Base-by-base conservation (phyloP, 53 echinoderm and acorn worm species). In the Henricia sp. region DNA sequence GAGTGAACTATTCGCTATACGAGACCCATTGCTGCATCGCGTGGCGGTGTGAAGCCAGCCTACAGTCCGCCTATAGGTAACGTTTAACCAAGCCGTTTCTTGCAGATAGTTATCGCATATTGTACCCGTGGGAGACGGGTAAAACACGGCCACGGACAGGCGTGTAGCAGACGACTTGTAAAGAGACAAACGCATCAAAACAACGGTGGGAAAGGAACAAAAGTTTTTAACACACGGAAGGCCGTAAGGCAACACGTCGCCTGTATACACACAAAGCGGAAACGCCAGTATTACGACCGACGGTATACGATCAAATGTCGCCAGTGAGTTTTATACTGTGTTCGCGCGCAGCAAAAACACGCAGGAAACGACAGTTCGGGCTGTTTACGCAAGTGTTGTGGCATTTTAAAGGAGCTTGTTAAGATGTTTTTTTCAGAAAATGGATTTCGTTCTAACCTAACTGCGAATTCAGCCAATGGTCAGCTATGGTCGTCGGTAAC, bases 91-190 rank as follows among this genome's bases (percentile, higher is more conserved):
- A n/a, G n/a, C n/a, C n/a, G n/a, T n/a, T n/a, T n/a, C n/a, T n/a
- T n/a, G n/a, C n/a, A n/a, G 76, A 59, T 76, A 76, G 76, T 76
- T 76, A 76, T 76, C 76, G 32, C 44, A 76, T 40, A 76, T 76
- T 59, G 76, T 38, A 76, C 76, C 76, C 76, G 76, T 76, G 76
- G 76, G 76, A 76, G 76, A 76, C 30, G 26, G 42, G 76, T 26
- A 6, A 38, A 42, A 56, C 14, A 12, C 20, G 73, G 40, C 37
- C 17, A 32, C 36, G 52, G 54, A 28, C 20, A 40, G n/a, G 48
- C n/a, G n/a, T 50, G 30, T 36, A 57, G 42, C 20, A n/a, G 19
- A 26, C 13, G 65, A 36, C 4, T 38, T 39, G 39, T 29, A 39
- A 37, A 67, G 67, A 67, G 13, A 38, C n/a, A 35, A 67, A 21